Base-by-base conservation (phyloP, 1,140 invertebrate genomes). In the Formica exsecta region DNA sequence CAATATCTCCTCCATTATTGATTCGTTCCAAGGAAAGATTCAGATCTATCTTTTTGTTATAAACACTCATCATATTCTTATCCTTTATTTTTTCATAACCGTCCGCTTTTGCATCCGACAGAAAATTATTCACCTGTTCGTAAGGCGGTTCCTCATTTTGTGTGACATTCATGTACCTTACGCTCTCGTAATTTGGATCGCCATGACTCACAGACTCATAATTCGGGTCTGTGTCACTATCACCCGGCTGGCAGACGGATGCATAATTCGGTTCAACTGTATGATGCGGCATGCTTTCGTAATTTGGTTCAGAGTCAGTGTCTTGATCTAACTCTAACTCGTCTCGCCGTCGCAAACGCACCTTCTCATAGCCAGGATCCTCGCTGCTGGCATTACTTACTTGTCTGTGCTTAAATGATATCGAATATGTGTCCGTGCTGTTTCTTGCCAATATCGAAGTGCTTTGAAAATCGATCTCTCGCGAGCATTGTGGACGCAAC, bases 211-310 rank as follows among this genome's bases (percentile, higher is more conserved):
- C 96, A 0, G 96, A 97, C 90, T 97, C 97, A 85, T 97, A 97
- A 90, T 97, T 97, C 1, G 97, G 96, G 92, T 97, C 97, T 0
- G 96, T 96, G 92, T 97, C 97, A 88, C 97, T 98, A 51, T 95
- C 94, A 6, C 96, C 96, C 1, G 96, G 96, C 4, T 96, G 96
- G 87, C 96, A 96, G 2, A 96, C 93, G 0, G 96, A 96, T 0
- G 95, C 94, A 74, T 96, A 96, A 89, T 95, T 95, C 0, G 95
- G 95, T 57, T 96, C 95, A 0, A 80, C 81, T 0, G 91, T 7
- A 44, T 95, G 94, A 87, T 96, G 96, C 0, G 96, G 96, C 95
- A 97, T 96, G 5, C 97, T 97, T 91, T 97, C 97, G 87, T 97
- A 98, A 90, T 96, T 96, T 0, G 96, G 96, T 81, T 96, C 96